Base-by-base conservation (phyloP, 2,797 vertebrate genomes). In the Rhinogobio ventralis region DNA sequence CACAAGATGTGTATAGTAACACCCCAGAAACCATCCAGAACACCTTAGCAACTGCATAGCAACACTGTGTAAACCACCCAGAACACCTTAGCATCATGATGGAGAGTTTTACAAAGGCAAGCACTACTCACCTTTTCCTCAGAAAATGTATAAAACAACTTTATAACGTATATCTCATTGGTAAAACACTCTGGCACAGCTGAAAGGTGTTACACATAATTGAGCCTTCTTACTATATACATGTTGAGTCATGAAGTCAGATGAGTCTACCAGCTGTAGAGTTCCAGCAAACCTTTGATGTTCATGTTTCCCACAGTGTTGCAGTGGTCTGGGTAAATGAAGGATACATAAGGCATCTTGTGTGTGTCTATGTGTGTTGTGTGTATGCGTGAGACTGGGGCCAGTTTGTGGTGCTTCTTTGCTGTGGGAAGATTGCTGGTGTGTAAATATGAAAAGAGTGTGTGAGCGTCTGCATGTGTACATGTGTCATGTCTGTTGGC, bases 361-460 rank as follows among this genome's bases (percentile, higher is more conserved):
- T 69, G 25, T 42, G 45, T 25, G 19, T 62, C 2, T 79, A 57
- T 64, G 57, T 79, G 33, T 79, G 39, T 14, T 57, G 57, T 66
- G 28, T 28, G 46, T 79, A n/a, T 68, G 76, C 23, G 25, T 57
- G 49, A 23, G 77, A 83, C 66, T 83, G 49, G 49, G 76, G 64
- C 67, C 46, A 28, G 85, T 88, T 86, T 84, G 87, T 78, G 77
- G 80, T 81, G 67, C 23, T 57, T 81, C 75, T 86, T 80, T 85
- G 82, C 77, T 88, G 73, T 90, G 89, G 79, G 87, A 89, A 89
- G 86, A 84, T 25, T 45, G 66, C 53, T 87, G 64, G 71, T 82
- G 81, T 87, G 87, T 85, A 88, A 88, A 86, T 88, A 86, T 74
- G 64, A 81, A 80, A 73, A 71, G 69, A 76, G 73, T 82, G 79